Evolutionary conservation across 2,797 vertebrate genomes (phyloP), one percentile per base, ranked within the genome.

Genomic region (Sebastes variabilis): DNA sequence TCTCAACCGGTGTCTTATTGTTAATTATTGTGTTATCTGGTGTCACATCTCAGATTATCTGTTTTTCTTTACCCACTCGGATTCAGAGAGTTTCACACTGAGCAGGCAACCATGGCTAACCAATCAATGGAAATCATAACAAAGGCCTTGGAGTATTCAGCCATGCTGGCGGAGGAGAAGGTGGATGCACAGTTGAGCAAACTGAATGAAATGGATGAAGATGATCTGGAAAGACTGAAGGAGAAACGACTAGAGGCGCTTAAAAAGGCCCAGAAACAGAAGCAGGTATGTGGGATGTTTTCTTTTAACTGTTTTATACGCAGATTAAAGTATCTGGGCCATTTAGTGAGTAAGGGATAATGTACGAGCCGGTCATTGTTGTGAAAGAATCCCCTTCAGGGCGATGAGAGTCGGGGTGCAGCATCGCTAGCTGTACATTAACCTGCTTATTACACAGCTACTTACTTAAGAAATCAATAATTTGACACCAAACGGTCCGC

Each of bases 221-320:
- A 99, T 72, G 98, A 99, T 59, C 87, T 99, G 83, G 98, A 99
- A 64, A 92, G 82, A 69, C 95, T 99, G 83, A 98, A 97, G 90
- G 97, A 98, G 90, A 97, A 93, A 87, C 96, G 99, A 32, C 92
- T 99, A 24, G 97, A 98, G 73, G 97, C 97, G 2, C 94, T 99
- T n/a, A 98, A 96, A 88, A 99, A 98, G 93, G 94, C 96, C 7
- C 98, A 99, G 83, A 98, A 98, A 93, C 98, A 99, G 93, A 99
- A 99, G 95, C 98, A 99, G 96, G 99, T 98, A 90, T 24, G 71
- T 65, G 20, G 1, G 27, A 38, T 30, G 30, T 18, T 61, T 66
- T 81, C 8, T 55, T 20, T 34, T 1, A 20, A 27, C 30, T 20
- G n/a, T 62, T 55, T 68, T 36, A n/a, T 9, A 32, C 9, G 8